Evolutionary conservation across 2,113 vertebrate genomes (phyloP), one percentile per base, ranked within the genome.

Genomic region (Suncus etruscus): DNA sequence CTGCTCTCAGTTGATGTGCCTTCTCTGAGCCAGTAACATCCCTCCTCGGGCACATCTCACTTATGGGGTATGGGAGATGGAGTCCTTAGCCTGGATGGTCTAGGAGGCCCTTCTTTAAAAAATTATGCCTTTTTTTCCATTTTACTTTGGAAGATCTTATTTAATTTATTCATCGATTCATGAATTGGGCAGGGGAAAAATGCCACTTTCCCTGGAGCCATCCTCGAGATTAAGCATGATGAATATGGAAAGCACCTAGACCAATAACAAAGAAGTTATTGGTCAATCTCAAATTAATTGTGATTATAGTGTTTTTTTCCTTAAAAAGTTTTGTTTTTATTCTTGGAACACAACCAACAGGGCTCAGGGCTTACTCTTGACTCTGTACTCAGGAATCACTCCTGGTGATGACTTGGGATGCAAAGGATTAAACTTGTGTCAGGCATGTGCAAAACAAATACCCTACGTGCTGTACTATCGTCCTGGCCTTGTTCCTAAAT

Each of bases 261-360:
- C 66, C 39, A 10, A 7, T 58, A 32, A 74, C 18, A 66, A 45
- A 69, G 69, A 12, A 50, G 65, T 29, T 75, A 25, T 22, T 48
- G 63, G 48, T 14, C 79, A 50, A 50, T 73, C 70, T 72, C 87
- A 66, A 94, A 93, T 76, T 70, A 58, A 81, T 91, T 50, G 68
- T n/a, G 16, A 61, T 61, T 72, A 50, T 31, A 68, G 27, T 63
- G 20, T 11, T 22, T 86, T 86, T 47, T 76, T 81, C 47, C 9
- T 22, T 20, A 16, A 4, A 61, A 16, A 20, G 58, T 61, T 61
- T 61, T 18, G 58, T 61, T 61, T 18, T 61, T 61, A 20, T 61
- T 61, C 58, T 61, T 61, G 58, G 58, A 22, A 7, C 58, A 61
- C 6, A 61, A 15, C 58, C 22, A 20, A 61, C 58, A 18, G 58